Base-by-base conservation (phyloP, 2,113 vertebrate genomes). In the Lathamus discolor region DNA sequence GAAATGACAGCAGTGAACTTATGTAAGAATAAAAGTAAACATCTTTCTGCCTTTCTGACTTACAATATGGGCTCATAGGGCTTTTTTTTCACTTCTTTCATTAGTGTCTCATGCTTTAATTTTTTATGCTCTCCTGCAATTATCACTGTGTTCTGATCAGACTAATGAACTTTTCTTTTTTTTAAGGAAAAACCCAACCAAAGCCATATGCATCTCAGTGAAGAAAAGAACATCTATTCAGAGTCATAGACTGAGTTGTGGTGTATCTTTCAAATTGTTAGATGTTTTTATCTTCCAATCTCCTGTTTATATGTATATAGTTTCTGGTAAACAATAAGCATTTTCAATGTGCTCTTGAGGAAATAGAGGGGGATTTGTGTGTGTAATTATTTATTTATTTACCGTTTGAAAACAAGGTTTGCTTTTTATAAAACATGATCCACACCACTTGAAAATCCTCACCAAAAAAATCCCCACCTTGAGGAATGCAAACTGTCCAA, bases 391-490 rank as follows among this genome's bases (percentile, higher is more conserved):
- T 90, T 57, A 61, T 92, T 88, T 74, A 78, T 78, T 86, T 55
- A 51, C 75, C 22, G 63, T 96, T 78, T 77, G n/a, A 93, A 83
- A 92, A 10, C 19, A 95, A 72, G 18, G 14, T 43, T 86, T 96
- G 22, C 27, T 92, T 33, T 90, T 97, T 90, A 89, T 93, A 94
- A 96, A 96, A 74, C 37, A 79, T 79, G 64, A 96, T 8, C 37
- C 49, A 35, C 51, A 28, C 31, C 16, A 5, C 33, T 75, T 96
- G 72, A 94, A 97, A 97, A 95, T 57, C 29, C 55, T 89, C 43
- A 52, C 19, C 83, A 79, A 95, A 33, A 33, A 97, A 95, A 95
- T 70, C 37, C 55, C 92, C 81, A 97, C 92, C 86, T 96, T 92
- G 93, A 95, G 84, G 74, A 96, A 92, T 91, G 54, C 43, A 96